Base-by-base conservation (phyloP, 2,888 invertebrate genomes). In the Diaperis boleti region DNA sequence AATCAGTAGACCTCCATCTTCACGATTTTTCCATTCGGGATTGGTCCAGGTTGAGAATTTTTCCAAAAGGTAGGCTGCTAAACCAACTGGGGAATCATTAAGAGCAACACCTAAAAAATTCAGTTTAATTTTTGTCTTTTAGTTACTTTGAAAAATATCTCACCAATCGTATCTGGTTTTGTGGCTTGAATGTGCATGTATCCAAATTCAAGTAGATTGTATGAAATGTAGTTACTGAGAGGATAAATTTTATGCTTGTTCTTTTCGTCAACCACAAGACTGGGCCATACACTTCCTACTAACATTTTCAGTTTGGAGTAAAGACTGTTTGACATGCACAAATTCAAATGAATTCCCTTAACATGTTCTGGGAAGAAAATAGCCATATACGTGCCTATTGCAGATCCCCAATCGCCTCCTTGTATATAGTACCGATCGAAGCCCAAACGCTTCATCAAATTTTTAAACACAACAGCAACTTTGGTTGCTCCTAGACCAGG, bases 41-140 rank as follows among this genome's bases (percentile, higher is more conserved):
- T 89, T 85, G 0, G 92, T 92, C 89, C 92, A 90, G 0, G 88
- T 86, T 7, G 89, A 88, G 81, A 94, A 95, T 79, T 96, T 96
- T 74, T 97, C 96, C 2, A 97, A 80, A 54, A 97, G 91, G 75
- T 96, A 97, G 0, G 92, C 92, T 0, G 95, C 95, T 63, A 97
- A 81, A 0, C 94, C 96, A 0, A 90, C 86, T 0, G 97, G 97
- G 0, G 92, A 91, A 70, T 93, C 91, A 13, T 85, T 83, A 18
- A 95, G 78, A 0, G 84, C 89, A 1, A 86, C 83, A 22, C 92
- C 92, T 90, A 72, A 13, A 70, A 70, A 42, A n/a, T n/a, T n/a
- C n/a, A n/a, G n/a, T n/a, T n/a, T n/a, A n/a, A n/a, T n/a, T n/a
- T n/a, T n/a, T n/a, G n/a, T n/a, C n/a, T n/a, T n/a, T n/a, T n/a